phyloP scores from a whole-genome alignment of 2,113 vertebrate species.

The Myocastor coypus region DNA sequence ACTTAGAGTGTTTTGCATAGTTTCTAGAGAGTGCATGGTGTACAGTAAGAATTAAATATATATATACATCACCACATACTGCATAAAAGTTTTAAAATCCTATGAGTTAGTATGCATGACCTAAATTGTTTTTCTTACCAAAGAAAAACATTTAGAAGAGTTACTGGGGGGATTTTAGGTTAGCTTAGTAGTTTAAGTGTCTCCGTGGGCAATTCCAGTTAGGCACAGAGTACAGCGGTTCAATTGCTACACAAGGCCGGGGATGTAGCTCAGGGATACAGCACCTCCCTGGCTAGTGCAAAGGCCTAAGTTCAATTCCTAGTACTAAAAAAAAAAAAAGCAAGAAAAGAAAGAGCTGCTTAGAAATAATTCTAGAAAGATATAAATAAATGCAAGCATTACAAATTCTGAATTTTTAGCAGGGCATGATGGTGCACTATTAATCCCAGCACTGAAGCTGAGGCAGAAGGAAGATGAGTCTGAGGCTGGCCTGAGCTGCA shows the following conservation, averaged over 20 bases:
- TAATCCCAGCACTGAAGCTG: neutral
- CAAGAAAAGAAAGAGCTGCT: neutral
- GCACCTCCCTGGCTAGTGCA: too few species aligned
- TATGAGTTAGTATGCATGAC: neutral
- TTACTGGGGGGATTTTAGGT: too few species aligned
- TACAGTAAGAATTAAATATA: neutral
- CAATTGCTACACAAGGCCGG: too few species aligned
- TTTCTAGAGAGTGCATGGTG: conserved; percentile 22
- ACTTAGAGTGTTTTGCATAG: neutral
- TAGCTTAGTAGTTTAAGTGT: too few species aligned
- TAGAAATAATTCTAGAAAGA: neutral
- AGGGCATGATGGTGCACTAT: neutral
- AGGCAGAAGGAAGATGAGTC: neutral
- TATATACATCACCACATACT: neutral
- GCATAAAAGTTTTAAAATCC: conserved; percentile 44
- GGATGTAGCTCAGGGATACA: too few species aligned
- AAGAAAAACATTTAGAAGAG: neutral
- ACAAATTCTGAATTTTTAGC: neutral
- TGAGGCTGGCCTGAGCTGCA: neutral
- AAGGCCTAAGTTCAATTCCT: too few species aligned
- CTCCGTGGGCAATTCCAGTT: too few species aligned
- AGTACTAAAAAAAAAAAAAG: too few species aligned
- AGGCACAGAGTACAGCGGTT: too few species aligned
- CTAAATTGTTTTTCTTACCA: neutral
- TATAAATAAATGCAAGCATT: conserved; percentile 19